phyloP scores from a whole-genome alignment of 2,113 vertebrate species.

The Bos indicus region DNA sequence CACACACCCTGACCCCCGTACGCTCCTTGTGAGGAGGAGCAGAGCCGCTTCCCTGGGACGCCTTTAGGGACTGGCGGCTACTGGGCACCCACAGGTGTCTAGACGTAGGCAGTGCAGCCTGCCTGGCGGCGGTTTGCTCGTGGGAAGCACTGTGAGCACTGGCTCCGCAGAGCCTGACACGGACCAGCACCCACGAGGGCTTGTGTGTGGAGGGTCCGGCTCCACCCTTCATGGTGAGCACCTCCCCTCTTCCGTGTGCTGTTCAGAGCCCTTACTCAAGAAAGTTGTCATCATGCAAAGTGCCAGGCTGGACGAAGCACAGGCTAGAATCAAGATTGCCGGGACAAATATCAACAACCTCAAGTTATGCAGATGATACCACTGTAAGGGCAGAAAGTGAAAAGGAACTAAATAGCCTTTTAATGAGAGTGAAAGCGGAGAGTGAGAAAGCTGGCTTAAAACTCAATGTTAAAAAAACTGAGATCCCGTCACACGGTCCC shows the following conservation, averaged over 20 bases:
- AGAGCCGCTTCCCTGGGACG: background rate
- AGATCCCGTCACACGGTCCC: fast-evolving
- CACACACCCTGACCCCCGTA: fast-evolving
- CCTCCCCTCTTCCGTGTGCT: background rate
- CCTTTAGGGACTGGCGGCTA: fast-evolving
- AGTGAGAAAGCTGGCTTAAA: background rate
- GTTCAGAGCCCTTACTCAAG: background rate
- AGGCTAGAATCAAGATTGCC: background rate
- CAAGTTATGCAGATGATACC: background rate
- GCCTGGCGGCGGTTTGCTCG: background rate
- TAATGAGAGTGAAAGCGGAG: background rate
- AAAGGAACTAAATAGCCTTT: background rate
- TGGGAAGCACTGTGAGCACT: fast-evolving
- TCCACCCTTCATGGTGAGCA: fast-evolving
- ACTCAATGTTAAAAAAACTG: background rate
- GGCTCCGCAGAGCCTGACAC: fast-evolving
- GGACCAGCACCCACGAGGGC: background rate
- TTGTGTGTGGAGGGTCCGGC: fast-evolving
- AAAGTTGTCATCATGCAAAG: background rate
- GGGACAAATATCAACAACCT: background rate
- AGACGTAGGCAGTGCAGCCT: background rate
- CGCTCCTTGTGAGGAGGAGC: background rate
- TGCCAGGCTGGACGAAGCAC: background rate
- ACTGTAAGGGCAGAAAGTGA: background rate
- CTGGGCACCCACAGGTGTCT: fast-evolving